Base-by-base conservation (phyloP, 2,113 vertebrate species). In the Centrocercus urophasianus region DNA sequence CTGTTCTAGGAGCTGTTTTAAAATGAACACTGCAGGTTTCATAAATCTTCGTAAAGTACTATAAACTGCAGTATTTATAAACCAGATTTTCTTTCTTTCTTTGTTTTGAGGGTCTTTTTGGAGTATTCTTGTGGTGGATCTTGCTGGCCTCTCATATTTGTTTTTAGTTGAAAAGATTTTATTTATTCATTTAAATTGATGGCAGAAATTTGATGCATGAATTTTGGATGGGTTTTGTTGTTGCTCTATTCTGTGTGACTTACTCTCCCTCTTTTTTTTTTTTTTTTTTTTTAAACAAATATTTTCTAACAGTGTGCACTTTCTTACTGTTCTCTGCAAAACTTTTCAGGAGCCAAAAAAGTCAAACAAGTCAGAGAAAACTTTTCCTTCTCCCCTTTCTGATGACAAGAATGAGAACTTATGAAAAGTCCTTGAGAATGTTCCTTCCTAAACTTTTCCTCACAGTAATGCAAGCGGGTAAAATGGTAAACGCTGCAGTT, bases 341-440 rank as follows among this genome's bases (percentile, higher is more conserved):
- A 97, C 98, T 98, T 98, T 98, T 98, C 98, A 98, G 98, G 98
- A 98, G 95, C 96, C 97, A 98, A 98, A 98, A 98, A 97, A 97
- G 93, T 96, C 97, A 97, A 97, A 97, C 97, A 97, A 95, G 97
- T 96, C 98, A 98, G 98, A 98, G 98, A 98, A 98, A 98, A 97
- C 93, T 96, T 98, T 98, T 97, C 97, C 97, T 98, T 97, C 98
- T 98, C 98, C 97, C 97, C 96, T 97, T 98, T 98, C 97, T 11
- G 98, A 96, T 98, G 98, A 93, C 96, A 42, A 98, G 97, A 98
- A 95, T 98, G 97, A 97, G 97, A 97, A 93, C 96, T 98, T 97
- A 96, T 65, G 96, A 97, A 97, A 97, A 97, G 72, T 90, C 96
- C 93, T 97, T 98, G 97, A 97, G 97, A 98, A 97, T 97, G 96